phyloP scores from a whole-genome alignment of 2,888 invertebrate genomes.

The Agrochola macilenta region DNA sequence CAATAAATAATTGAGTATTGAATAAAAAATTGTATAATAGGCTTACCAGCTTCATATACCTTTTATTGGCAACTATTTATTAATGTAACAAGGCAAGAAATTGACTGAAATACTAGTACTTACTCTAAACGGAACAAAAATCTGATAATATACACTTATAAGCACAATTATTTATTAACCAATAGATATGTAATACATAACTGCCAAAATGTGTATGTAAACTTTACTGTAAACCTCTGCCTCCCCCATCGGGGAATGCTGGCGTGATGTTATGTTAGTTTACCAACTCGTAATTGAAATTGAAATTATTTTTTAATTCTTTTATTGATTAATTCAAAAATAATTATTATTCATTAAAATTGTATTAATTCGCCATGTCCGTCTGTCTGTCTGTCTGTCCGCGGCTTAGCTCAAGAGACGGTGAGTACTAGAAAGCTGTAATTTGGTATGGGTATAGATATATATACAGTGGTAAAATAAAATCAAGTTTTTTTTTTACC shows the following conservation, averaged over 20 bases:
- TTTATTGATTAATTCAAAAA: too few relatives aligned
- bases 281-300: too few relatives aligned
- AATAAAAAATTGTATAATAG: background rate
- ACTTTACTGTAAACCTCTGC: background rate
- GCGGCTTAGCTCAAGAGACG: too few relatives aligned
- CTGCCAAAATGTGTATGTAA: background rate
- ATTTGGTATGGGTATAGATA: too few relatives aligned
- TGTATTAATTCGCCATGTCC: too few relatives aligned
- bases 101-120: slow-evolving; percentile 45
- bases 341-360: too few relatives aligned
- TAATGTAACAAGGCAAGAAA: background rate
- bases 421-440: too few relatives aligned
- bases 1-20: too few relatives aligned
- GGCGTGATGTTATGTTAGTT: too few relatives aligned
- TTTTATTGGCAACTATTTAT: background rate
- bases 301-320: background rate
- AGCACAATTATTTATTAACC: slow-evolving; percentile 38
- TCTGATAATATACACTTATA: slow-evolving; percentile 3
- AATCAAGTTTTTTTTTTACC: too few relatives aligned
- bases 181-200: background rate
- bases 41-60: background rate
- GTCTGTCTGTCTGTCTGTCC: too few relatives aligned
- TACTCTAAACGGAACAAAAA: slow-evolving; percentile 18
- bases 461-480: too few relatives aligned
- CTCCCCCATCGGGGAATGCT: background rate